Base-by-base conservation (phyloP, 2,113 vertebrate species). In the Sclerurus mexicanus region DNA sequence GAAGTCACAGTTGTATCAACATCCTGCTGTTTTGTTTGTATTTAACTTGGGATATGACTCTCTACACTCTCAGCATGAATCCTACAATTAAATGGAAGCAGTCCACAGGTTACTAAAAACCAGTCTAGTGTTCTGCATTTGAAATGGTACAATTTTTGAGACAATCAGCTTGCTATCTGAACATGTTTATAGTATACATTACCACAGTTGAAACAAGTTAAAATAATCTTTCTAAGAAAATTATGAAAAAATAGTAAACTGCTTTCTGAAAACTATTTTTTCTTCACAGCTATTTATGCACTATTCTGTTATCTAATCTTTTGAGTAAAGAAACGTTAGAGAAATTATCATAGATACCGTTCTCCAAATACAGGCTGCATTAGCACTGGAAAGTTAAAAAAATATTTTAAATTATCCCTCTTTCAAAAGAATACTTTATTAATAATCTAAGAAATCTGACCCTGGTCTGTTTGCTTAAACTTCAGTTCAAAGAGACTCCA, bases 21-120 rank as follows among this genome's bases (percentile, higher is more conserved):
- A 98, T 97, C 98, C 97, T 97, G 97, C 97, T 98, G 97, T 82
- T 98, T 97, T 97, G 97, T 98, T 97, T 98, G 97, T 97, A 96
- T 98, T 97, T 97, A 96, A 97, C 95, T 96, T 97, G 95, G 96
- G 96, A 96, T 98, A 97, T 94, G 96, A 96, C 95, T 96, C 94
- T 96, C 94, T 74, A 87, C 91, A 96, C 89, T 96, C 97, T 82
- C 97, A 98, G 97, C 97, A 96, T 97, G 97, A 96, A 96, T 96
- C 87, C 93, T 79, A 95, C 94, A 96, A 96, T 97, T 98, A 97
- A 96, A 97, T 75, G 56, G 89, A 97, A 97, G 95, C 71, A 97
- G 74, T 87, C 92, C 86, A 93, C 89, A 92, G 94, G 95, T 96
- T 95, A 83, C 92, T 83, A 77, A 96, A 96, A 96, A 90, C 64